These are phyloP conservation scores for Sebastes jordani DNA, from an alignment of 2,797 vertebrate species.

Conservation along the genomic window DNA sequence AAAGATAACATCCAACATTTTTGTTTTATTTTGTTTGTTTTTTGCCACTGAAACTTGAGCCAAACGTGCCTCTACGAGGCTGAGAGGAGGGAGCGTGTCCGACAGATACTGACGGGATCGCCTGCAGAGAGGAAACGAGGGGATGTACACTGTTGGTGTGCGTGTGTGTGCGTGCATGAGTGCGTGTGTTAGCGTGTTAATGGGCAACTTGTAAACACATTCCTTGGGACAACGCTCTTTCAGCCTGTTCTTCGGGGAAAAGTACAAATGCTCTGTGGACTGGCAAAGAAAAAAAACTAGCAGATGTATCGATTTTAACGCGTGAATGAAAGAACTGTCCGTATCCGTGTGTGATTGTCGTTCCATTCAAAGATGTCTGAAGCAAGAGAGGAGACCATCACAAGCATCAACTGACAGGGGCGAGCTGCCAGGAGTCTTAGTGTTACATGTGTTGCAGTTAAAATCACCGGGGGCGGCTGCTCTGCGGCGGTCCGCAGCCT, in stretches of 20 bases:
- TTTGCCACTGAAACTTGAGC: slow-evolving; percentile 99
- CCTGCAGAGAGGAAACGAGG: slow-evolving; percentile 88
- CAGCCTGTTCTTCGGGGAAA: slow-evolving; percentile 91
- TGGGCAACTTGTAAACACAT: slow-evolving; percentile 96
- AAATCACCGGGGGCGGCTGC: slow-evolving; percentile 79
- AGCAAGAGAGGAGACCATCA: slow-evolving; percentile 73
- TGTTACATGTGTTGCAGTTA: slow-evolving; percentile 86
- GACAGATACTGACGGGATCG: slow-evolving; percentile 90
- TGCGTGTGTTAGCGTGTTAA: slow-evolving; percentile 85
- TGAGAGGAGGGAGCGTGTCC: slow-evolving; percentile 91
- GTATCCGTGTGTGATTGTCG: slow-evolving; percentile 67
- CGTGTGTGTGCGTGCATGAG: slow-evolving; percentile 79
- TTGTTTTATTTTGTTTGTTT: slow-evolving; percentile 70
- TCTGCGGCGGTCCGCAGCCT: slow-evolving; percentile 60
- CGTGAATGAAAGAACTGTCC: slow-evolving; percentile 75
- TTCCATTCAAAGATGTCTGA: slow-evolving; percentile 72
- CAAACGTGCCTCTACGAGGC: slow-evolving; percentile 99
- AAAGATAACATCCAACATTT: slow-evolving; percentile 68
- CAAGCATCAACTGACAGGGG: slow-evolving; percentile 77
- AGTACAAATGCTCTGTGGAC: slow-evolving; percentile 89
- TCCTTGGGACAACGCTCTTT: slow-evolving; percentile 94
- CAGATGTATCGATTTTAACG: slow-evolving; percentile 67
- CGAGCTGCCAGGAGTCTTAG: slow-evolving; percentile 88
- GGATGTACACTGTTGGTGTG: slow-evolving; percentile 85
- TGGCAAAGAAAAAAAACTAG: slow-evolving; percentile 85